Evolutionary conservation across 64 coral and sea anemone species (phyloP).

Genomic region (Acropora tenuis): DNA sequence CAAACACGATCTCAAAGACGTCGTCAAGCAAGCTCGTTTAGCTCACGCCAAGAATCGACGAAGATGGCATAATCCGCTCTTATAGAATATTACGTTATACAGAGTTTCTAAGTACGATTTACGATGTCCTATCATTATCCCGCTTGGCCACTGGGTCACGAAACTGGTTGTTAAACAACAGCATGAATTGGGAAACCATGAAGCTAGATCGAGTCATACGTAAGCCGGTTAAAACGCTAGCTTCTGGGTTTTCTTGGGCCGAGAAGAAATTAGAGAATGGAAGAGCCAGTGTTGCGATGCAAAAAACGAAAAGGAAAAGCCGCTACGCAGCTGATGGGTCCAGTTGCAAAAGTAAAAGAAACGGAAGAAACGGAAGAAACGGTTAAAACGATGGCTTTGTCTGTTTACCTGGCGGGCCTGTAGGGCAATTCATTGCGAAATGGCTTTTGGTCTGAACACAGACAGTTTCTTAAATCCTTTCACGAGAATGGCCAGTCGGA

Average conservation of each 20-base stretch:
- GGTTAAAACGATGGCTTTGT: conserved; percentile 33
- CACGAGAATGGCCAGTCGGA: neutral
- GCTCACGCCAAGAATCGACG: conserved; percentile 50
- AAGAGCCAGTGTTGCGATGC: conserved; percentile 61
- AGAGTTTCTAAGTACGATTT: conserved; percentile 53
- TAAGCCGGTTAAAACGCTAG: conserved; percentile 18
- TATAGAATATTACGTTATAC: conserved; percentile 51
- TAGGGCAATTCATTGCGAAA: conserved; percentile 27
- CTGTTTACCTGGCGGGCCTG: conserved; percentile 35
- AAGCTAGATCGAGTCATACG: conserved; percentile 53
- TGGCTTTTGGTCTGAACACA: conserved; percentile 40
- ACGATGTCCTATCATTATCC: conserved; percentile 63
- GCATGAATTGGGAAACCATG: conserved; percentile 58
- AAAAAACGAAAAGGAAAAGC: conserved; percentile 28
- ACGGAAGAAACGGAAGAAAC: conserved; percentile 4
- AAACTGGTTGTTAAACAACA: conserved; percentile 72
- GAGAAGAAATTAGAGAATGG: conserved; percentile 70
- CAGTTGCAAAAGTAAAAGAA: conserved; percentile 59
- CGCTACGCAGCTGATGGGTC: conserved; percentile 66
- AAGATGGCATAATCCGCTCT: conserved; percentile 55
- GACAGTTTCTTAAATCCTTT: conserved; percentile 60
- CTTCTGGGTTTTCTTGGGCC: conserved; percentile 56
- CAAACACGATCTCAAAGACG: conserved; percentile 36
- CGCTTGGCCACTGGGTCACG: conserved; percentile 63
- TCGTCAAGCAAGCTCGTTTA: conserved; percentile 42